Conservation (phyloP, 1,140 invertebrate species). For the Cheumatopsyche charites region DNA sequence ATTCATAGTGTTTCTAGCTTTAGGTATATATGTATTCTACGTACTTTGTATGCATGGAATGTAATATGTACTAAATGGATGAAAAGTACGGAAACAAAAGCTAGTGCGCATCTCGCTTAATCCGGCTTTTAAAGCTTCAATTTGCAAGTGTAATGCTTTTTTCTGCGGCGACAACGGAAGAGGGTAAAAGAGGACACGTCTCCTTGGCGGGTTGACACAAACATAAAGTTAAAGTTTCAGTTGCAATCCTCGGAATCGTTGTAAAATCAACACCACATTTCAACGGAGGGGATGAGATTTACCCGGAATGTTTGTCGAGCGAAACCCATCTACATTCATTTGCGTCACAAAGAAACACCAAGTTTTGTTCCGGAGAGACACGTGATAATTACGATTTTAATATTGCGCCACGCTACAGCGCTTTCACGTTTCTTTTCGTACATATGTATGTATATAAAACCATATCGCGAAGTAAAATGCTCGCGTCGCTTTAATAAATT, state of each 20-base stretch:
- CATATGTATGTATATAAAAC: neutral
- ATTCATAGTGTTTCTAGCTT: too few species aligned
- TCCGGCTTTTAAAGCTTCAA: conserved; percentile 20
- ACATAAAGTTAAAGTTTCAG: conserved; percentile 4
- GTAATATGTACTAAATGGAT: too few species aligned
- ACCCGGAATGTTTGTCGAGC: neutral
- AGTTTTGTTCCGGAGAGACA: neutral
- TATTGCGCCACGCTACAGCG: neutral
- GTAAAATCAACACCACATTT: neutral
- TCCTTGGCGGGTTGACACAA: neutral
- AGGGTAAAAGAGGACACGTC: neutral
- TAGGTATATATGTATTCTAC: too few species aligned
- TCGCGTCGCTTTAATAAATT: too few species aligned
- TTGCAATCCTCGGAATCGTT: neutral
- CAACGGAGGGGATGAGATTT: neutral
- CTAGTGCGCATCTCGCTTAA: conserved; percentile 5
- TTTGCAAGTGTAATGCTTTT: conserved; percentile 25
- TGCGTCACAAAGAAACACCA: conserved; percentile 3
- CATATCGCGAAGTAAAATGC: too few species aligned
- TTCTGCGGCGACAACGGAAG: neutral
- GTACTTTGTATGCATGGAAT: neutral
- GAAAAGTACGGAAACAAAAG: conserved; percentile 1
- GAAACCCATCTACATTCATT: conserved; percentile 8
- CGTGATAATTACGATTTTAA: conserved; percentile 19
- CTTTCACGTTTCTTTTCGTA: neutral